A percentile compares a stretch with the other conserved stretches of the same genome.
These are phyloP conservation scores for Origma solitaria DNA, from an alignment of 2,113 vertebrate genomes.

Conservation along the genomic window DNA sequence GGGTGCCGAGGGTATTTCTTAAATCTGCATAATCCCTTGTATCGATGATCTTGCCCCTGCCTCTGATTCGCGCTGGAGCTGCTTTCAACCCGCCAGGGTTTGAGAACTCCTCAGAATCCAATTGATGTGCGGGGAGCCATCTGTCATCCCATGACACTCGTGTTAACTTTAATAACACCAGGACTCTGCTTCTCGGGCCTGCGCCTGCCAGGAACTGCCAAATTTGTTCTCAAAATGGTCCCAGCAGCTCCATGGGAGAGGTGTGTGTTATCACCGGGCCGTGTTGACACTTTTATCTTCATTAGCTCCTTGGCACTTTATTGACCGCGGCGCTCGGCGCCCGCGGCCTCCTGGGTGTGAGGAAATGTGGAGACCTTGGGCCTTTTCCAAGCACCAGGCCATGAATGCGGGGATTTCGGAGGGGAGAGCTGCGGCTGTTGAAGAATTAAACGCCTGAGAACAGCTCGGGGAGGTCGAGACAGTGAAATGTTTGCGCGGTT, in stretches of 20 bases:
- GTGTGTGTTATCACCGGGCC: neutral
- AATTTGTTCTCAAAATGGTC: neutral
- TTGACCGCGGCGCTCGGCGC: fast-evolving
- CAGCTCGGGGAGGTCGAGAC: neutral
- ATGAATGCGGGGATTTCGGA: neutral
- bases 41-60: constrained; percentile 65
- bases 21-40: constrained; percentile 71
- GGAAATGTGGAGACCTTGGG: neutral
- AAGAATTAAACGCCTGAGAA: neutral
- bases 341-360: neutral
- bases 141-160: constrained; percentile 60
- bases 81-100: constrained; percentile 69
- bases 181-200: neutral
- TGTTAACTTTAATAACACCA: constrained; percentile 3
- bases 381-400: neutral
- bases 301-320: neutral
- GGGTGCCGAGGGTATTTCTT: constrained; percentile 68
- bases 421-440: neutral
- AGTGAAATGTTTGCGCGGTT: neutral
- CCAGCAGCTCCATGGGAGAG: neutral
- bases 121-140: constrained; percentile 53
- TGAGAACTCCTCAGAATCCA: constrained; percentile 35
- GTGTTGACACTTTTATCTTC: neutral
- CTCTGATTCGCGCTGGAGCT: constrained; percentile 44
- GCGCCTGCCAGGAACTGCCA: neutral